Evolutionary conservation across 2,888 invertebrate genomes (phyloP), one percentile per base, ranked within the genome.

Genomic region (Eudasyphora cyanicolor): DNA sequence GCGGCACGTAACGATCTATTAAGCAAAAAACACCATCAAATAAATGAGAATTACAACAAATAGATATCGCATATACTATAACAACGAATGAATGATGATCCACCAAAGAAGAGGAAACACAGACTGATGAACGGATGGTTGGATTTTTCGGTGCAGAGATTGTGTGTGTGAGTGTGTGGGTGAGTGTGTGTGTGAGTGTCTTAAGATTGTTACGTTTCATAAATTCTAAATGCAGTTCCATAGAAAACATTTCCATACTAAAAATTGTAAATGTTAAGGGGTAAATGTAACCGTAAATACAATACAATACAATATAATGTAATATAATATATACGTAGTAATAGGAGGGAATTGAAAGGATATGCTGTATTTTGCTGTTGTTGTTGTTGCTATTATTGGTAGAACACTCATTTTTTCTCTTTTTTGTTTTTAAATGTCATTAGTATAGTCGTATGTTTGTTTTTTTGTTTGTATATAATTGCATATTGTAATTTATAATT

Each of bases 341-440:
- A 19, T 70, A 81, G 80, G 80, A 83, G 83, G 77, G 77, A 81
- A 75, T 35, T 64, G 38, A 49, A 78, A 70, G 75, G 83, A 83
- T 83, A 83, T 83, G 83, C 76, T 77, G 64, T 1, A 38, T 49
- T 51, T 38, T 51, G 42, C 14, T 64, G 35, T 49, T 42, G 54
- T 5, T 54, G 49, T 54, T 8, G n/a, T 8, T 45, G 51, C 14
- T 79, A 45, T 45, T 64, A 27, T 71, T 45, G 17, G 6, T 69
- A 21, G 69, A 76, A 12, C 29, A 67, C 64, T 73, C 71, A 81
- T 64, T 10, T 51, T 71, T 71, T 45, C 38, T 62, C 51, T 17
- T 12, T 29, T 54, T 54, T 54, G 10, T 54, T 38, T 38, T 12
- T 76, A 51, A 75, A 24, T 79, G 27, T 60, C n/a, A n/a, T 24